Percentiles rank a stretch among this genome's conserved stretches.
These are phyloP conservation scores for Rhodophaea formosa DNA, from an alignment of 2,888 invertebrate genomes.

Conservation along the genomic window DNA sequence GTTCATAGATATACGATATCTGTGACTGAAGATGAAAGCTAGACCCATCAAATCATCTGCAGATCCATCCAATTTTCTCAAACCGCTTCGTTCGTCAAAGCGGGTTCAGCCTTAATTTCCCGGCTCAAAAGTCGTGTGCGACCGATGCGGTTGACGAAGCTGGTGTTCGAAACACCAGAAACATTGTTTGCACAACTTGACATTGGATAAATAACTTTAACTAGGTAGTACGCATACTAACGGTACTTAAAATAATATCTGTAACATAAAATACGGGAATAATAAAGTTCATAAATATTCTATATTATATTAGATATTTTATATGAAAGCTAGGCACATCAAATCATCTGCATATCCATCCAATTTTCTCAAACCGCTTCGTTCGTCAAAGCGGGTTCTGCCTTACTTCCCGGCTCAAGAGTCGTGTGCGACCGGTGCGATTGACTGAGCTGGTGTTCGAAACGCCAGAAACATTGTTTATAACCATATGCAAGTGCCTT, in stretches of 20 bases:
- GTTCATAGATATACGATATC: too few species aligned
- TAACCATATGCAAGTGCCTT: too few species aligned
- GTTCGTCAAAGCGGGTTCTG: slow-evolving; percentile 2
- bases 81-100: slow-evolving; percentile 6
- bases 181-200: too few species aligned
- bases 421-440: slow-evolving; percentile 28
- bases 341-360: neutral
- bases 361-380: slow-evolving; percentile 1
- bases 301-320: slow-evolving; percentile 3
- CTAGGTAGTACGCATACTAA: too few species aligned
- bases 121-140: slow-evolving; percentile 34
- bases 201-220: too few species aligned
- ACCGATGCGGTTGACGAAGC: slow-evolving; percentile 8
- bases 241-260: too few species aligned
- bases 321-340: too few species aligned
- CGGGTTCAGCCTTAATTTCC: slow-evolving; percentile 32
- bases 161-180: neutral
- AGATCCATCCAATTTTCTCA: neutral
- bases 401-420: slow-evolving; percentile 36
- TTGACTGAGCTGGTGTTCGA: neutral
- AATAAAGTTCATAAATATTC: too few species aligned
- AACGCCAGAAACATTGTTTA: neutral
- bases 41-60: too few species aligned
- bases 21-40: too few species aligned
- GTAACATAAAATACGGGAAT: too few species aligned